Evolutionary conservation across 35 echinoderm and acorn worm species (phyloP).

Genomic region (Chiridota heheva): DNA sequence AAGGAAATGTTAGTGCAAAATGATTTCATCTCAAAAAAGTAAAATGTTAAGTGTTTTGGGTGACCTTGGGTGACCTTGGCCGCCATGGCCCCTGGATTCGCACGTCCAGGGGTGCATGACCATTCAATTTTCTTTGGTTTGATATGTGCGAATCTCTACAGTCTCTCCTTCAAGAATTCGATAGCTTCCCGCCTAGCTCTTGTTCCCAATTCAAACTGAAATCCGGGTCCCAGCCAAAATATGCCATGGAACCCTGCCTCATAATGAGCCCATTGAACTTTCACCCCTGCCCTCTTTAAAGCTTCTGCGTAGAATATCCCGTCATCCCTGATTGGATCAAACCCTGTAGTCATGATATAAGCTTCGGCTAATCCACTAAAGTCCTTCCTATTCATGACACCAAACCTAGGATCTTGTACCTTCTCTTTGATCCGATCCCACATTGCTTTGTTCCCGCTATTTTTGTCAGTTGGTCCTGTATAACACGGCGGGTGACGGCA

Average conservation of each 20-base stretch:
- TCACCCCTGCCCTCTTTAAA: constrained; percentile 56
- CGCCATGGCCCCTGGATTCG: too few relatives aligned
- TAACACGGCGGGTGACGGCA: constrained; percentile 34
- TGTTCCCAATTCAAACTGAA: constrained; percentile 29
- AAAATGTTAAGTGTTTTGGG: too few relatives aligned
- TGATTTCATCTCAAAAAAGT: too few relatives aligned
- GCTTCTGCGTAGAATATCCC: constrained; percentile 71
- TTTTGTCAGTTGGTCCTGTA: background rate
- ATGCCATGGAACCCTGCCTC: constrained; percentile 61
- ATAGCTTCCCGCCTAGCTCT: constrained; percentile 17
- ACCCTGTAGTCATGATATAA: constrained; percentile 67
- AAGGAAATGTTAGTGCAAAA: too few relatives aligned
- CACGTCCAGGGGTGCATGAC: too few relatives aligned
- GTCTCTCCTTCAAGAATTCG: constrained; percentile 1
- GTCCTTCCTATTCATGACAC: constrained; percentile 49
- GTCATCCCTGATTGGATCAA: constrained; percentile 81
- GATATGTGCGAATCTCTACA: too few relatives aligned
- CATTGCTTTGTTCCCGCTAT: constrained; percentile 38
- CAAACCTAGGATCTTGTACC: constrained; percentile 52
- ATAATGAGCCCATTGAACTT: constrained; percentile 61
- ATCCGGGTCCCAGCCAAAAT: background rate
- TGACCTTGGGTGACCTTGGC: too few relatives aligned
- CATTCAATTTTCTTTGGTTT: too few relatives aligned
- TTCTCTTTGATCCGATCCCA: constrained; percentile 35
- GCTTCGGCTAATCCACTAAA: constrained; percentile 71